Evolutionary conservation across 2,113 vertebrate species (phyloP).

Genomic region (Atractosteus spatula): DNA sequence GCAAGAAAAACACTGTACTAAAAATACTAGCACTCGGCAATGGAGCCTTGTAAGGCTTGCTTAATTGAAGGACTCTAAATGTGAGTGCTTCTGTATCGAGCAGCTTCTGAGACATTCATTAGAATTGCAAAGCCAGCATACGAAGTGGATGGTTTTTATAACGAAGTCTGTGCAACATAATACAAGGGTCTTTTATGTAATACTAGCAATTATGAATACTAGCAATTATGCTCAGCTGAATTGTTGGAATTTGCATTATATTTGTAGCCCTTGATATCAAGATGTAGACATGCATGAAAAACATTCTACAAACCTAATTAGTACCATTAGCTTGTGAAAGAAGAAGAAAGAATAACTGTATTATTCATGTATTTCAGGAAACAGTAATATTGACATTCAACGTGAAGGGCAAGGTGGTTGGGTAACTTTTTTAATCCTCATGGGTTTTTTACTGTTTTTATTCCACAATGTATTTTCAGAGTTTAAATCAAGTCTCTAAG

Average conservation of each 20-base stretch:
- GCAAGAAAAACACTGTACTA: not conserved
- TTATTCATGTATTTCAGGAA: not conserved
- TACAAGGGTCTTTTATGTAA: not conserved
- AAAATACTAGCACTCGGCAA: not conserved
- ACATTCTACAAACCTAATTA: not conserved
- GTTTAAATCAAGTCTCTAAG: not conserved
- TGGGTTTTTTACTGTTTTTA: not conserved
- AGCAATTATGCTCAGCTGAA: not conserved
- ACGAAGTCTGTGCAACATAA: not conserved
- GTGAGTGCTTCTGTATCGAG: not conserved
- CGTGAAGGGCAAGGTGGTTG: not conserved
- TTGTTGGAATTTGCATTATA: not conserved
- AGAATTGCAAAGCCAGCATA: not conserved
- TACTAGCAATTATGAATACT: not conserved
- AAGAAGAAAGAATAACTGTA: not conserved
- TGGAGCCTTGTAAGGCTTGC: not conserved
- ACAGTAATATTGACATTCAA: not conserved
- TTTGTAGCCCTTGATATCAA: not conserved
- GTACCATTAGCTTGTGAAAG: not conserved
- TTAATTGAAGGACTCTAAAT: slow-evolving; percentile 1
- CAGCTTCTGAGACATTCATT: not conserved
- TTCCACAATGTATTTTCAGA: not conserved
- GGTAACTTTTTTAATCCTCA: not conserved
- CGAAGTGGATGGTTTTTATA: not conserved
- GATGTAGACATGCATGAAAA: not conserved